Evolutionary conservation across 2,888 invertebrate species (phyloP).

Genomic region (Pseudoips prasinana): DNA sequence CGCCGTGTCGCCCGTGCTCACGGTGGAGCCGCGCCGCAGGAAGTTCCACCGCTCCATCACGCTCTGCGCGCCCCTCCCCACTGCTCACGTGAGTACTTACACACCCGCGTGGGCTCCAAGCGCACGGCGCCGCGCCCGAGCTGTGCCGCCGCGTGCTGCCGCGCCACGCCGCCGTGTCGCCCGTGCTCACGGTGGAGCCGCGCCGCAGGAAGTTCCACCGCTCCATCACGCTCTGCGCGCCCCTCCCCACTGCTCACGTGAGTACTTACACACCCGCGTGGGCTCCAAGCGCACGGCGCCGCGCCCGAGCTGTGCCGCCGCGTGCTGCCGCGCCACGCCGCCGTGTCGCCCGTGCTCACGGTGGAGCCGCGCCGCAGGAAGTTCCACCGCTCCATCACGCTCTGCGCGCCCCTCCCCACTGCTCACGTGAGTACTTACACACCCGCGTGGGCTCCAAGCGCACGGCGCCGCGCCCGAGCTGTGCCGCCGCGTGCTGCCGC

Average conservation of each 20-base stretch:
- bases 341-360: conserved; percentile 98
- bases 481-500: conserved; percentile 93
- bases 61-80: conserved; percentile 95
- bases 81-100: conserved; percentile 59
- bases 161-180: conserved; percentile 97
- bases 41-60: conserved; percentile 99
- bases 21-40: conserved; percentile 97
- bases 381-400: conserved; percentile 98
- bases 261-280: conserved; percentile 92
- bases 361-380: conserved; percentile 98
- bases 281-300: conserved; percentile 98
- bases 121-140: conserved; percentile 95
- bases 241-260: conserved; percentile 82
- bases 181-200: conserved; percentile 99
- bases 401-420: conserved; percentile 93
- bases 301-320: conserved; percentile 92
- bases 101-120: conserved; percentile 98
- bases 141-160: conserved; percentile 94
- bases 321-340: conserved; percentile 96
- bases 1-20: conserved; percentile 98
- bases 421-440: conserved; percentile 75
- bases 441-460: conserved; percentile 98
- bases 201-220: conserved; percentile 99
- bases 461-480: conserved; percentile 95
- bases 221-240: conserved; percentile 98